These are phyloP conservation scores for Cyanocitta stelleri DNA, from an alignment of 2,113 vertebrate genomes.

Conservation along the genomic window DNA sequence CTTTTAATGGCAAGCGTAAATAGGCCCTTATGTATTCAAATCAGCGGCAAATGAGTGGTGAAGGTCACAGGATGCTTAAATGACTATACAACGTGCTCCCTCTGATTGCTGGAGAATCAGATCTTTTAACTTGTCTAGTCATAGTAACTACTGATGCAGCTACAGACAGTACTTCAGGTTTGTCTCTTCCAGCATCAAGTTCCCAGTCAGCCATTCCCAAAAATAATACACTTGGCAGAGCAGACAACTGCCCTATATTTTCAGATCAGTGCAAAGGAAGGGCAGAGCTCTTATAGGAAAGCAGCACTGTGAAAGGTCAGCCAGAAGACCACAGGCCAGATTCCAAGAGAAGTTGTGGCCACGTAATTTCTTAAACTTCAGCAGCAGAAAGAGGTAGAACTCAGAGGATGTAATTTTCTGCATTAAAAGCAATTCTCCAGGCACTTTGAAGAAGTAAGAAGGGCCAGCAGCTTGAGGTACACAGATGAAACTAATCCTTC, in stretches of 20 bases:
- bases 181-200: neutral
- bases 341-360: neutral
- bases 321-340: slow-evolving; percentile 6
- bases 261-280: neutral
- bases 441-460: neutral
- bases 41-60: slow-evolving; percentile 2
- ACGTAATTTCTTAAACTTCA: neutral
- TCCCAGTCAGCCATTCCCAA: neutral
- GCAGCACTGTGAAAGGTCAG: slow-evolving; percentile 4
- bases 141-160: neutral
- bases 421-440: neutral
- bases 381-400: neutral
- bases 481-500: neutral
- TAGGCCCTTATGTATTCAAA: slow-evolving; percentile 15
- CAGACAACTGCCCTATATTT: neutral
- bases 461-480: neutral
- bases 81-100: neutral
- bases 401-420: neutral
- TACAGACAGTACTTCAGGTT: neutral
- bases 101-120: neutral
- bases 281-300: neutral
- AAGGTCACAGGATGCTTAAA: slow-evolving; percentile 23
- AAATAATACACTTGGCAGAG: neutral
- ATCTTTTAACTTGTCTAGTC: neutral
- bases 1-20: slow-evolving; percentile 40